Base-by-base conservation (phyloP, 2,797 vertebrate species). In the Hozukius guyotensis region DNA sequence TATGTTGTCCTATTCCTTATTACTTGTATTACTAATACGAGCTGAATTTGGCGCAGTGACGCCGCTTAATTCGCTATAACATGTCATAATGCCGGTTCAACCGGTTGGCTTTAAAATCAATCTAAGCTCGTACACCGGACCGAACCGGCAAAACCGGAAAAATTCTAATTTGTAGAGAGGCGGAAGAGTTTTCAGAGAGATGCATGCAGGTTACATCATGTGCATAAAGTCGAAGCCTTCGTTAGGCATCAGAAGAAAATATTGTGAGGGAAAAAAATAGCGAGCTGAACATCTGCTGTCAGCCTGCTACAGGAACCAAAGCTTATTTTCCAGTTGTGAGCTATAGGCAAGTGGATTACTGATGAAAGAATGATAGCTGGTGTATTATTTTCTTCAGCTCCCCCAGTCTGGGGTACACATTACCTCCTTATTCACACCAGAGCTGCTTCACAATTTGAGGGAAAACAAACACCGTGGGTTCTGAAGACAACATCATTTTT, bases 401-500 rank as follows among this genome's bases (percentile, higher is more conserved):
- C 24, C 12, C 52, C 61, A 53, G 84, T 81, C 81, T 78, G 53
- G 73, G 77, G 42, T 75, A 22, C 83, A 80, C 76, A 81, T 80
- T 78, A 72, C 38, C 56, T 63, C 72, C 85, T 75, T 80, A 77
- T 81, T 88, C 88, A 82, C 79, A 77, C 75, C 72, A 77, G 81
- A 82, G 65, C 82, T 77, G 82, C 87, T 73, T 80, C 83, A 69
- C 77, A 86, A 76, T 88, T 81, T 83, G 63, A 78, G 63, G 80
- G 29, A 32, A 62, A 90, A 85, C 83, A 89, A 89, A 91, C 77
- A 85, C 31, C 18, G 80, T 57, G 69, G 72, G 18, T 85, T 86
- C 65, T 65, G 80, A 52, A 86, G 72, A 88, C 81, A 82, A 86
- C 75, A 91, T 91, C 81, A 81, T 91, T 89, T 90, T 84, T 89